Base-by-base conservation (phyloP, 2,888 invertebrate species). In the Caenorhabditis becei region DNA sequence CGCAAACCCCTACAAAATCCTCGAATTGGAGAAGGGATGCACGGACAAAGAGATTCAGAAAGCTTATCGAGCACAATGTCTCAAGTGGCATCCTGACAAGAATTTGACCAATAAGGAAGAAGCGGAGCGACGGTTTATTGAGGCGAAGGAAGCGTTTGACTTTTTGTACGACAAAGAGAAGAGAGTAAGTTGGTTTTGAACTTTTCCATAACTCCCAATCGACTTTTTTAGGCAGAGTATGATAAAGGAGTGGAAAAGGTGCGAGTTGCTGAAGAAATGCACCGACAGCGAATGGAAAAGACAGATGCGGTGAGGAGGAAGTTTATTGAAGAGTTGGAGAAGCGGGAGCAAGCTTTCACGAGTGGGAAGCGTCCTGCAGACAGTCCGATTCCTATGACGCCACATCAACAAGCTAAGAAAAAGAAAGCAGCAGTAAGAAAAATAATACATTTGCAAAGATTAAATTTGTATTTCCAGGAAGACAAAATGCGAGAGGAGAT, bases 21-120 rank as follows among this genome's bases (percentile, higher is more conserved):
- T 87, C 20, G 80, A 62, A 20, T 44, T 87, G 35, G 56, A 83
- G 47, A 86, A 77, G 35, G 80, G 77, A 56, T 83, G 83, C 35
- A 80, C 83, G 20, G 87, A 87, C 4, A 84, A 81, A 37, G 87
- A 87, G 7, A 83, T 87, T 24, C 81, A 85, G 41, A 86, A 87
- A 53, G 87, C 87, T 14, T 86, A 87, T 56, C 77, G 83, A 37
- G 49, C 72, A 37, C 86, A 84, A 35, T 87, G 87, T 67, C 80
- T 87, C 35, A 86, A 85, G 53, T 87, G 86, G 86, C 87, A 87
- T 85, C 87, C 87, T 11, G 87, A 87, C 59, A 87, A 87, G 62
- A 87, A 87, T 63, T 66, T 79, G 53, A 67, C 83, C 47, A 87
- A 86, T 49, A 75, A 84, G 32, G 87, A 86, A 59, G 83, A 85